A percentile compares a stretch with the other conserved stretches of the same genome.
These are phyloP conservation scores for Lobophora halterata DNA, from an alignment of 2,888 invertebrate genomes.

Conservation along the genomic window DNA sequence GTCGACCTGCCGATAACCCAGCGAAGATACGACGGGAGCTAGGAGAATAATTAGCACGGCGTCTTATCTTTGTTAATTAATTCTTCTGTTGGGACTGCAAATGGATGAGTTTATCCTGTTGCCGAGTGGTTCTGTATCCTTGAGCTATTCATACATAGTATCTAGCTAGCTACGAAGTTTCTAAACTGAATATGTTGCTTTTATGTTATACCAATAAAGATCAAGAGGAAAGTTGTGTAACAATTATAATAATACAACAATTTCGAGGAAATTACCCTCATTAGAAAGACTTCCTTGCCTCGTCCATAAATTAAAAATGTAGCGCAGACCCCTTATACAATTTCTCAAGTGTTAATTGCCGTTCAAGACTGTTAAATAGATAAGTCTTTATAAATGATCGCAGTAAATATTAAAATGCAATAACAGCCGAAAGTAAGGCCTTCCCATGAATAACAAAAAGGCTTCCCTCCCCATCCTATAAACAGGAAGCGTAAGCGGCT, in stretches of 20 bases:
- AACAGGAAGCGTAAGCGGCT: constrained; percentile 49
- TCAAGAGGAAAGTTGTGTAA: constrained; percentile 6
- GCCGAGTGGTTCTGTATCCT: too few relatives aligned
- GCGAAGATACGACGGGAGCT: constrained; percentile 30
- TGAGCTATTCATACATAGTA: constrained; percentile 16
- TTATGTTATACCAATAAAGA: constrained; percentile 1
- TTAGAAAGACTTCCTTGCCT: constrained; percentile 25
- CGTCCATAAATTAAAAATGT: constrained; percentile 28
- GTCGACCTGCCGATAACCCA: constrained; percentile 36
- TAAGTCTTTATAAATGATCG: constrained; percentile 43
- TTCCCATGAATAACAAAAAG: constrained; percentile 52
- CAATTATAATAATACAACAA: constrained; percentile 7
- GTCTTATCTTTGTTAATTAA: constrained; percentile 67
- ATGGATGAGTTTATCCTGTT: constrained; percentile 25
- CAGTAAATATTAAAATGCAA: constrained; percentile 39
- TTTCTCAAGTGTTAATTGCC: constrained; percentile 42
- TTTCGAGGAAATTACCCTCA: constrained; percentile 9
- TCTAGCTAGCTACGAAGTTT: not conserved
- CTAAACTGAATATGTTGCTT: too few relatives aligned
- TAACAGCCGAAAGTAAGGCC: constrained; percentile 42
- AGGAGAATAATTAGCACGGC: constrained; percentile 60
- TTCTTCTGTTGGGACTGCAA: constrained; percentile 44
- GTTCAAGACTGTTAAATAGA: constrained; percentile 42
- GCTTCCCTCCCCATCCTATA: constrained; percentile 34
- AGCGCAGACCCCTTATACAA: constrained; percentile 23